Evolutionary conservation across 2,888 invertebrate species (phyloP).

Genomic region (Leucophenga maculata): DNA sequence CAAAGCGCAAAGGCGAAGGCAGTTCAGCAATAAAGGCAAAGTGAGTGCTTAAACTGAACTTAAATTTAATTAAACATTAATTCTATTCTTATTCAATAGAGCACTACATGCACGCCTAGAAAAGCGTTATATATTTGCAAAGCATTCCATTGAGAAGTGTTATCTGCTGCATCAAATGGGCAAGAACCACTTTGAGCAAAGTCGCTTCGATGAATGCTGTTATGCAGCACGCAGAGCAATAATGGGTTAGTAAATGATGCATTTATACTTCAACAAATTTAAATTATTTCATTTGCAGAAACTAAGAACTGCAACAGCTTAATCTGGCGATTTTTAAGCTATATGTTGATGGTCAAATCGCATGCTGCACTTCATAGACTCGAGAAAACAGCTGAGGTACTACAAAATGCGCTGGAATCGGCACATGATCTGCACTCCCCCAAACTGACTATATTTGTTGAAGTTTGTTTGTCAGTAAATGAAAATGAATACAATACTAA

Average conservation of each 20-base stretch:
- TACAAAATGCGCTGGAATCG: slow-evolving; percentile 43
- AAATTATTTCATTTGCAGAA: slow-evolving; percentile 40
- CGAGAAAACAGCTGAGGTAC: slow-evolving; percentile 57
- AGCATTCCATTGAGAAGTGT: slow-evolving; percentile 60
- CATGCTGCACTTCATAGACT: slow-evolving; percentile 62
- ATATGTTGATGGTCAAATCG: slow-evolving; percentile 57
- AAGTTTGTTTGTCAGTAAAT: no score
- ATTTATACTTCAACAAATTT: background rate
- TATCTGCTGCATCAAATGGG: slow-evolving; percentile 62
- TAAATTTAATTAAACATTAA: no score
- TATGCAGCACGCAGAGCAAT: slow-evolving; percentile 57
- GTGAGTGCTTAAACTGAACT: no score
- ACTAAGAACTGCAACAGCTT: slow-evolving; percentile 56
- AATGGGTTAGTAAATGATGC: slow-evolving; percentile 45
- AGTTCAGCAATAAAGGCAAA: no score
- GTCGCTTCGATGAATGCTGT: slow-evolving; percentile 60
- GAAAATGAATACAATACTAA: no score
- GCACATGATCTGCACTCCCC: no score
- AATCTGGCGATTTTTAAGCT: slow-evolving; percentile 59
- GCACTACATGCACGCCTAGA: slow-evolving; percentile 44
- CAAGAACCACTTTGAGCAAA: slow-evolving; percentile 51
- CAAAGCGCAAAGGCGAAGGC: no score
- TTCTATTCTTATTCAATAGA: no score
- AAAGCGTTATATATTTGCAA: slow-evolving; percentile 57
- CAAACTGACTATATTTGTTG: no score